Percentiles rank a stretch among this genome's conserved stretches.
phyloP scores from a whole-genome alignment of 2,888 invertebrate species.

The Scrobipalpa costella region DNA sequence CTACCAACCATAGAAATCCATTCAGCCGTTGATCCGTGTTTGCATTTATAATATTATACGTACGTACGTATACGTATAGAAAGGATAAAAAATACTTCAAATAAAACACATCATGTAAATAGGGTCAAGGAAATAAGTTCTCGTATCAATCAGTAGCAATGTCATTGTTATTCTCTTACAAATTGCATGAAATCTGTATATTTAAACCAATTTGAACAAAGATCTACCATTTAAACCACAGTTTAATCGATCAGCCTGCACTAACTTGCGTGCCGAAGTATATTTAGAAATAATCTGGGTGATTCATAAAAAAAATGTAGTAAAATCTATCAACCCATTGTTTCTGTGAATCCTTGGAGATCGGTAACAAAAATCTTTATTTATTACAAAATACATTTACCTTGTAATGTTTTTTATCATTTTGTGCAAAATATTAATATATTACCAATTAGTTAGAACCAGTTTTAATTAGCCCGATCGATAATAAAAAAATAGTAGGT shows the following conservation, averaged over 20 bases:
- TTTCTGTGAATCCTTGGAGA: constrained; percentile 1
- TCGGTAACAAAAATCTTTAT: not conserved
- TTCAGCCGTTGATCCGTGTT: too few relatives aligned
- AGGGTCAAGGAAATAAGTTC: not conserved
- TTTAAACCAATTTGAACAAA: not conserved
- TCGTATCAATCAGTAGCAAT: not conserved
- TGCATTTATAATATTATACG: too few relatives aligned
- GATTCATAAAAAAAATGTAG: constrained; percentile 13
- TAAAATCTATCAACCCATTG: constrained; percentile 5
- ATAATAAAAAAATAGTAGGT: not conserved
- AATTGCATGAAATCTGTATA: not conserved
- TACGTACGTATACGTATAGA: too few relatives aligned
- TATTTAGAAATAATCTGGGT: not conserved
- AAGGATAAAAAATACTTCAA: not conserved
- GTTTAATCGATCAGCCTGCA: not conserved
- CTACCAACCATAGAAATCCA: too few relatives aligned
- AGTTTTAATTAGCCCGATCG: not conserved
- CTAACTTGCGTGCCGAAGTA: constrained; percentile 8
- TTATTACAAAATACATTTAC: not conserved
- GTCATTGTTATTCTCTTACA: not conserved
- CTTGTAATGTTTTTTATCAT: not conserved
- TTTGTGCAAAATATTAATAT: constrained; percentile 6
- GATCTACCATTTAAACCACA: not conserved
- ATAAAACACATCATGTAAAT: not conserved
- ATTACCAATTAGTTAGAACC: not conserved